Evolutionary conservation across 92 coral and sea anemone genomes (phyloP).

Genomic region (Phenganax subtilis): DNA sequence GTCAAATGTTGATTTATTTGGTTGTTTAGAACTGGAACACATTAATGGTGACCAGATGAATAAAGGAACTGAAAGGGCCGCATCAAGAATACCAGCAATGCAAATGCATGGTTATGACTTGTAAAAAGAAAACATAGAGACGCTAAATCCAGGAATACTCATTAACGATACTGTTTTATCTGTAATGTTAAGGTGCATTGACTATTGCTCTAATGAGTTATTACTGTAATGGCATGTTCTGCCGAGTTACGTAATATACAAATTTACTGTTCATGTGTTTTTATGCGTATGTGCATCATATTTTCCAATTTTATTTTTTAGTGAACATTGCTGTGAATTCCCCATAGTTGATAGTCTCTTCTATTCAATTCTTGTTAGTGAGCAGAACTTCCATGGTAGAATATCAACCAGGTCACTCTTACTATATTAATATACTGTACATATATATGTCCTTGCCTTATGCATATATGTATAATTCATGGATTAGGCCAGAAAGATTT

Average conservation of each 20-base stretch:
- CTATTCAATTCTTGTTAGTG: constrained; percentile 12
- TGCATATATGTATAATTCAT: too few relatives aligned
- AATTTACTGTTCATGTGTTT: too few relatives aligned
- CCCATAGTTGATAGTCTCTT: constrained; percentile 7
- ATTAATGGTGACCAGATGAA: too few relatives aligned
- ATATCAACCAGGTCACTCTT: constrained; percentile 17
- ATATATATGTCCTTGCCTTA: too few relatives aligned
- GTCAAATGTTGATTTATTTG: too few relatives aligned
- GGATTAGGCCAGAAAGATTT: constrained; percentile 41
- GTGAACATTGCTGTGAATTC: constrained; percentile 9
- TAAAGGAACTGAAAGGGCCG: not conserved
- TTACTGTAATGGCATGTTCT: not conserved
- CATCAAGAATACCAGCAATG: not conserved
- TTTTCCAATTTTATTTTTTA: not conserved
- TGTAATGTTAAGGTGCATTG: constrained; percentile 8
- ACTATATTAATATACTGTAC: not conserved
- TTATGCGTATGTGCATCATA: too few relatives aligned
- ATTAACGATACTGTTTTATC: constrained; percentile 59
- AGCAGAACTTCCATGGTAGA: not conserved
- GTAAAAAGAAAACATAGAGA: constrained; percentile 48
- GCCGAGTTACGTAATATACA: not conserved
- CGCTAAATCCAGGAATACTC: constrained; percentile 55
- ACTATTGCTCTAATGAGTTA: not conserved
- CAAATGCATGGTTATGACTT: constrained; percentile 42
- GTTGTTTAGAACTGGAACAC: too few relatives aligned